Percentiles rank a stretch among this genome's conserved stretches.
Conservation (phyloP, 2,113 vertebrate species). For the Podiceps cristatus region DNA sequence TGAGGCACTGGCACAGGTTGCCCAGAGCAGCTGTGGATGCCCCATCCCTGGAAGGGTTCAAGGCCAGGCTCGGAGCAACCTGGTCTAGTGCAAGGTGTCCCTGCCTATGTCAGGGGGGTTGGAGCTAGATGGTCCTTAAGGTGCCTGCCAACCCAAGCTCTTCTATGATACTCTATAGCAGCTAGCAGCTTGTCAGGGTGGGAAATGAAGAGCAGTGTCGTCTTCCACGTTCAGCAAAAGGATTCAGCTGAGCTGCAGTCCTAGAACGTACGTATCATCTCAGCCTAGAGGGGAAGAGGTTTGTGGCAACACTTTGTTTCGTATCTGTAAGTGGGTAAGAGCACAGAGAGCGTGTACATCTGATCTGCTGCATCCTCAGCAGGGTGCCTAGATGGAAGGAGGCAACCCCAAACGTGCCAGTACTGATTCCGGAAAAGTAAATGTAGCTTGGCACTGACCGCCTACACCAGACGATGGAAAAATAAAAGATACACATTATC, state of each 20-base stretch:
- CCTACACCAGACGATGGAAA: neutral
- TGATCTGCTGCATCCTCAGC: neutral
- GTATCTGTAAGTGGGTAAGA: neutral
- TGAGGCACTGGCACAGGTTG: no score
- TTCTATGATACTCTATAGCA: neutral
- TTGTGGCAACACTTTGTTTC: neutral
- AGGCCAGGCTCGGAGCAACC: no score
- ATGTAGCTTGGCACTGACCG: rapidly evolving
- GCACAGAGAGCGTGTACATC: neutral
- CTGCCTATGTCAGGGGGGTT: no score
- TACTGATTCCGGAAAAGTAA: neutral
- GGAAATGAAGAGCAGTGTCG: neutral
- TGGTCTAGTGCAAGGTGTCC: no score
- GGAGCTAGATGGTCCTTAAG: no score
- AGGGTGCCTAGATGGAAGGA: neutral
- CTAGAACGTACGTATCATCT: neutral
- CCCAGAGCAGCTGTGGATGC: no score
- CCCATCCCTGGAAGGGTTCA: no score
- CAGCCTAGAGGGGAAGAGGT: neutral
- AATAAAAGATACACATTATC: rapidly evolving
- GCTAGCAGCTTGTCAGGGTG: neutral
- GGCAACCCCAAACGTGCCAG: neutral
- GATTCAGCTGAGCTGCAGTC: neutral
- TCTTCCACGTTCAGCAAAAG: neutral
- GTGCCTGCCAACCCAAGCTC: no score